Conservation (phyloP, 2,888 invertebrate species). For the Iselma pallidipennis region DNA sequence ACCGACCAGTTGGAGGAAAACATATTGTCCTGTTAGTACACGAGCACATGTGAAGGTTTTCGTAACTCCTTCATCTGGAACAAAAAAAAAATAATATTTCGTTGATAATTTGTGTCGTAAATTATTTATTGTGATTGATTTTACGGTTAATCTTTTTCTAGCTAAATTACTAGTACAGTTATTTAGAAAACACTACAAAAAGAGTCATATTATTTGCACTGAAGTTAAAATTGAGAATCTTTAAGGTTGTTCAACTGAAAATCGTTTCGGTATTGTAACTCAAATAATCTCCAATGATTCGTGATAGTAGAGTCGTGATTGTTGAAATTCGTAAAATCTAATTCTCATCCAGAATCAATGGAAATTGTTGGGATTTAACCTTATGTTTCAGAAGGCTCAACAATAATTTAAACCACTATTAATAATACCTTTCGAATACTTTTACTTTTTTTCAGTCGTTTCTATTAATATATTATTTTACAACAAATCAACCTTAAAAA, state of each 20-base stretch:
- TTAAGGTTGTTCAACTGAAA: background rate
- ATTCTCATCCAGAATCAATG: background rate
- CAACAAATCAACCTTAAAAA: background rate
- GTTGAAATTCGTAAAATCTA: background rate
- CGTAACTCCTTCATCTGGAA: conserved; percentile 86
- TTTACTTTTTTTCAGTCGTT: background rate
- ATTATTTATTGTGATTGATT: background rate
- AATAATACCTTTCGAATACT: background rate
- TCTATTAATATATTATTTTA: background rate
- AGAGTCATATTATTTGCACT: background rate
- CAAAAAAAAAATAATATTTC: conserved; percentile 34
- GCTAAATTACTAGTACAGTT: background rate
- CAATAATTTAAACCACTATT: background rate
- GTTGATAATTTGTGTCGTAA: background rate
- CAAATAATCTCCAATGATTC: background rate
- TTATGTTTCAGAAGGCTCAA: background rate
- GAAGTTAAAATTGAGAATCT: background rate
- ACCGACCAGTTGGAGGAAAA: conserved; percentile 86
- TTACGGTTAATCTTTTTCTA: background rate
- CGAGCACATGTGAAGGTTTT: conserved; percentile 87
- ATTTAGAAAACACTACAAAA: background rate
- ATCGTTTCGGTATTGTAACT: background rate
- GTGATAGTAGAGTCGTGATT: background rate
- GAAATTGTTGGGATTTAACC: background rate
- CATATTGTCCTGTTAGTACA: conserved; percentile 82